phyloP scores from a whole-genome alignment of 1,140 invertebrate genomes.

The Pseudomyrmex sp. region DNA sequence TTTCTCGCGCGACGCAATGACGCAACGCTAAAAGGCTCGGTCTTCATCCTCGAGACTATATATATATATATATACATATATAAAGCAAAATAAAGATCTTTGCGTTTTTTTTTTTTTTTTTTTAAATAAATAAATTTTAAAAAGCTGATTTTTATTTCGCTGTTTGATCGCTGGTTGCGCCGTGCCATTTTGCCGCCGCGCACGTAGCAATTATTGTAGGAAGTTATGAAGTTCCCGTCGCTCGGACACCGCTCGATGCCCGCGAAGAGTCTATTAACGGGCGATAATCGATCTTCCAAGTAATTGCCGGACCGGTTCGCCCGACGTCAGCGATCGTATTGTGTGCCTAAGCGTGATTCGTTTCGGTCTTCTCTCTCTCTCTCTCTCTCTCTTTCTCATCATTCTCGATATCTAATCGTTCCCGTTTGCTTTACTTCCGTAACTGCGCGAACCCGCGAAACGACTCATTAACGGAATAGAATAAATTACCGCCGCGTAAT shows the following conservation, averaged over 20 bases:
- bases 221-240: constrained; percentile 65
- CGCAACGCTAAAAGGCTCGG: constrained; percentile 16
- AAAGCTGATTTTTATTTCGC: neutral
- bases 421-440: constrained; percentile 40
- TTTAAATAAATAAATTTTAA: too few species aligned
- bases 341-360: constrained; percentile 58
- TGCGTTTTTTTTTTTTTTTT: too few species aligned
- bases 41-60: constrained; percentile 4
- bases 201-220: constrained; percentile 57
- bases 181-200: constrained; percentile 58
- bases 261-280: constrained; percentile 62
- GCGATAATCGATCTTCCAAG: constrained; percentile 67
- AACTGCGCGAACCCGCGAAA: constrained; percentile 16
- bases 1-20: constrained; percentile 37
- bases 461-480: constrained; percentile 32
- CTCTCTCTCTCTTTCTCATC: constrained; percentile 3
- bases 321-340: constrained; percentile 55
- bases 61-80: neutral
- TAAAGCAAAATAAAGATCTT: too few species aligned
- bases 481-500: constrained; percentile 36
- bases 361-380: constrained; percentile 34
- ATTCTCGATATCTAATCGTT: constrained; percentile 47
- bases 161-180: neutral
- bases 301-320: constrained; percentile 71
- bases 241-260: constrained; percentile 43